These are phyloP conservation scores for Nasonia oneida DNA, from an alignment of 2,888 invertebrate genomes.

Conservation along the genomic window DNA sequence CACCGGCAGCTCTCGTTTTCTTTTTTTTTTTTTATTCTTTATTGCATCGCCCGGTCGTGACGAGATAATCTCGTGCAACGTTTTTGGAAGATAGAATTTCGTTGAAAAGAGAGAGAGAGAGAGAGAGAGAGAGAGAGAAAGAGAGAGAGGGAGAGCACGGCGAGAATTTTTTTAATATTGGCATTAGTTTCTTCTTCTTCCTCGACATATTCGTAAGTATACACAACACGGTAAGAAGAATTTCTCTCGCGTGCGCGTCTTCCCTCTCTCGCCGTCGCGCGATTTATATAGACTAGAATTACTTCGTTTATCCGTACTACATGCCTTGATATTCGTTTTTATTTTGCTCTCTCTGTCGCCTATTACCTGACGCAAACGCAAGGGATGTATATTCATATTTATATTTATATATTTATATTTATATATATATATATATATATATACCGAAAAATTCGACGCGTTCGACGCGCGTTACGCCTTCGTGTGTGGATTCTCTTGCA, in stretches of 20 bases:
- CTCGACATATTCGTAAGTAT: background rate
- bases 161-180: conserved; percentile 29
- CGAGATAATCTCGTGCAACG: background rate
- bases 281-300: conserved; percentile 28
- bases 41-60: background rate
- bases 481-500: background rate
- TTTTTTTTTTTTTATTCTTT: background rate
- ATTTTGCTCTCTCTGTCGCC: conserved; percentile 24
- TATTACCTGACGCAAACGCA: conserved; percentile 33
- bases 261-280: background rate
- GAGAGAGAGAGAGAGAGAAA: background rate
- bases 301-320: conserved; percentile 49
- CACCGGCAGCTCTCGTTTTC: background rate
- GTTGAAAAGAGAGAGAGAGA: background rate
- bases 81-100: conserved; percentile 9
- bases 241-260: background rate
- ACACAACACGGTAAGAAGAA: background rate
- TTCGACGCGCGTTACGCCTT: conserved; percentile 15
- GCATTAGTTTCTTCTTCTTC: conserved; percentile 12
- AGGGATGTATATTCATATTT: conserved; percentile 1
- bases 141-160: conserved; percentile 1
- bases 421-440: conserved; percentile 12
- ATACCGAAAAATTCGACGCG: conserved; percentile 37
- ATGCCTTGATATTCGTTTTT: conserved; percentile 48
- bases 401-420: background rate